Base-by-base conservation (phyloP, 1,140 invertebrate genomes). In the Thereuonema tuberculata region DNA sequence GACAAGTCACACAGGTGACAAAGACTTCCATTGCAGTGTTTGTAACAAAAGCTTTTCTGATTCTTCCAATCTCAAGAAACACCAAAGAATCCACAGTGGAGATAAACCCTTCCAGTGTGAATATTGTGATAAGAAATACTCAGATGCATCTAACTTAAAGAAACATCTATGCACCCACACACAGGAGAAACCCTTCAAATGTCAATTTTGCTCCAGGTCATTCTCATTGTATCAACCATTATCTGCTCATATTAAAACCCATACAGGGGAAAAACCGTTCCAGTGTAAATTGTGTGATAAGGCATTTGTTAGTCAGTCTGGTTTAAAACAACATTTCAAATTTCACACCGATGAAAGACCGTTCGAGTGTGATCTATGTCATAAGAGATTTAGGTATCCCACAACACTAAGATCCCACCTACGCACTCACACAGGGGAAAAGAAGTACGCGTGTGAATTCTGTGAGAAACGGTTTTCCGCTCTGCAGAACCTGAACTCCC, bases 391-490 rank as follows among this genome's bases (percentile, higher is more conserved):
- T 37, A 37, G 31, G 31, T 9, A 5, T 37, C 5, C 5, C 5
- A 9, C 31, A 37, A 37, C 17, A 17, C 5, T 9, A 37, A 5
- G 17, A 17, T 17, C 17, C 17, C 31, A 37, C 17, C 5, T 9
- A 37, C 5, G 31, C 5, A 37, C 31, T 37, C 31, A 37, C 31
- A 37, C 31, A 37, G 31, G 17, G 5, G 31, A 37, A 37, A 5
- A 17, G 17, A 5, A 5, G 17, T 37, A 37, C 17, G 31, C 31
- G 28, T 60, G 59, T 55, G 2, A 3, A 9, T 43, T 55, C 28
- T 60, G 59, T 24, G 20, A 28, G 3, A 60, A 60, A 14, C 20
- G 23, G 1, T 60, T 55, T 28, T 43, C 17, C 9, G n/a, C 31
- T 14, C 23, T 31, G 21, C 20, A 20, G 23, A 47, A 20, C 17